Evolutionary conservation across 2,113 vertebrate genomes (phyloP).

Genomic region (Puma concolor): DNA sequence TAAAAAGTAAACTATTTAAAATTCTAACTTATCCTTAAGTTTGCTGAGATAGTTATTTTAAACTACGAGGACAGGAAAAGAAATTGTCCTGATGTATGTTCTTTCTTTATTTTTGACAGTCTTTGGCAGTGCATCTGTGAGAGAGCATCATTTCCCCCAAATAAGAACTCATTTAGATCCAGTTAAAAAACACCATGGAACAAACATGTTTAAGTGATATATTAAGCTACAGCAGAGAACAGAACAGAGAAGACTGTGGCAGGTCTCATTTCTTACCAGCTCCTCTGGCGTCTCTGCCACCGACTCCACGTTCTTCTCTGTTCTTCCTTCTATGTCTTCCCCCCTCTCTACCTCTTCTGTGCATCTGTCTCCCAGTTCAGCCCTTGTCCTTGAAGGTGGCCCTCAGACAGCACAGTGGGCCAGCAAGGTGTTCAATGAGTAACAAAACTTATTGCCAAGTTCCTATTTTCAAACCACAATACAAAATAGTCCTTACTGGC

Average conservation of each 20-base stretch:
- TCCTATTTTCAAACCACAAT: neutral
- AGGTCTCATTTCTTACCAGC: neutral
- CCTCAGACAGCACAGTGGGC: neutral
- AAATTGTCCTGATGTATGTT: neutral
- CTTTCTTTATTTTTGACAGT: conserved; percentile 11
- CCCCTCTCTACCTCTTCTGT: neutral
- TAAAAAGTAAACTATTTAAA: neutral
- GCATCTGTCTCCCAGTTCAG: neutral
- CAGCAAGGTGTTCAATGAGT: neutral
- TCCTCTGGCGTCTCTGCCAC: neutral
- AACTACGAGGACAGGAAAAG: neutral
- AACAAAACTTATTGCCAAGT: neutral
- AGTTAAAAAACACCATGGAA: neutral
- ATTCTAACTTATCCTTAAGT: neutral
- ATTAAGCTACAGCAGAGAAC: neutral
- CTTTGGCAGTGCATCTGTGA: neutral
- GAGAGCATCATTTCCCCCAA: neutral
- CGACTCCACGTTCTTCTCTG: neutral
- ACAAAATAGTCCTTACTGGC: neutral
- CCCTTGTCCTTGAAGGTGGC: neutral
- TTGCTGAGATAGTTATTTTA: conserved; percentile 26
- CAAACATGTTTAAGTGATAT: neutral
- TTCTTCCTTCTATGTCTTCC: neutral
- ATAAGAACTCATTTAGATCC: neutral
- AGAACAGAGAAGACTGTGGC: neutral